These are phyloP conservation scores for Pedetes capensis DNA, from an alignment of 2,113 vertebrate genomes.

Conservation along the genomic window DNA sequence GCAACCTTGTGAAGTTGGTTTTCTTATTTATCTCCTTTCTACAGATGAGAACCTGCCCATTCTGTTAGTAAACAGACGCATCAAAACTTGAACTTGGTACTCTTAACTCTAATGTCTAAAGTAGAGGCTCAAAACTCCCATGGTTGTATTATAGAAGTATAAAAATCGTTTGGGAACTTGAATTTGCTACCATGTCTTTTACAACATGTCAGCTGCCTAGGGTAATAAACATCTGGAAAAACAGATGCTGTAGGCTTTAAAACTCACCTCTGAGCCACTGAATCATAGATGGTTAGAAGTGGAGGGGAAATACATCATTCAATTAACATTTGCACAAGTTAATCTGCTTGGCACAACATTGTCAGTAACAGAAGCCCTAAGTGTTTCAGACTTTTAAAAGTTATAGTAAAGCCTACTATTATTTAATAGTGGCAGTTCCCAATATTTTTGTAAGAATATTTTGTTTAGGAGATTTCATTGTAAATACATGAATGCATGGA, in stretches of 20 bases:
- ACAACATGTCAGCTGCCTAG: not conserved
- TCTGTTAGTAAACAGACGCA: not conserved
- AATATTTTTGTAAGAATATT: not conserved
- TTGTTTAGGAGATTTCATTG: conserved; percentile 1
- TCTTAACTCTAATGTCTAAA: not conserved
- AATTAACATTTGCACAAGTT: not conserved
- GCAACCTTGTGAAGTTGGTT: not conserved
- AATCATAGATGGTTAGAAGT: conserved; percentile 7
- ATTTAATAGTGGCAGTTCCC: not conserved
- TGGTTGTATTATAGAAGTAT: not conserved
- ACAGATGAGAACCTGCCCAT: not conserved
- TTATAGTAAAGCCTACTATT: not conserved
- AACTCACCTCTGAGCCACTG: not conserved
- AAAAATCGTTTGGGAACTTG: not conserved
- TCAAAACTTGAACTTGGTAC: not conserved
- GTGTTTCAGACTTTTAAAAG: conserved; percentile 13
- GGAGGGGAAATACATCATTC: not conserved
- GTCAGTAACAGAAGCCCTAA: not conserved
- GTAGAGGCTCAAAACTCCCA: not conserved
- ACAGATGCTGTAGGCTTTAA: not conserved
- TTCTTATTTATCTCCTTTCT: conserved; percentile 47
- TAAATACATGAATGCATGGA: not conserved
- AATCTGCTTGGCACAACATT: not conserved
- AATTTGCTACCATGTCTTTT: not conserved
- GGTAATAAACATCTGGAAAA: not conserved